Evolutionary conservation across 2,888 invertebrate genomes (phyloP).

Genomic region (Hybos culiciformis): DNA sequence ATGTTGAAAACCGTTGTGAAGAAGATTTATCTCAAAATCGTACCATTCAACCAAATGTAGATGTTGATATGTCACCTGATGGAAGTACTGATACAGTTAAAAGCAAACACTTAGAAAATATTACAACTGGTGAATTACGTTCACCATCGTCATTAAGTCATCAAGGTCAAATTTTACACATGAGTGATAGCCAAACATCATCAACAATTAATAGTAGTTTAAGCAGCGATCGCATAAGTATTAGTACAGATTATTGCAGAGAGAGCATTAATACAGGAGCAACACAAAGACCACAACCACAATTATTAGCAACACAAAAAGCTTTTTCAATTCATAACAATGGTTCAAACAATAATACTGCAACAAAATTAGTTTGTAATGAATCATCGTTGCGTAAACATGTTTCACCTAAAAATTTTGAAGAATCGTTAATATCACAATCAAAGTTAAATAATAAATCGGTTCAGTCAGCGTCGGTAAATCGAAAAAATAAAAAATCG

Average conservation of each 20-base stretch:
- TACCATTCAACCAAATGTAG: constrained; percentile 12
- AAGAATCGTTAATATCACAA: too few species aligned
- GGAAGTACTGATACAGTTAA: constrained; percentile 39
- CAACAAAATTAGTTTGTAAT: not conserved
- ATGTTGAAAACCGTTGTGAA: constrained; percentile 64
- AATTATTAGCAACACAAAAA: not conserved
- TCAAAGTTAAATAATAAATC: not conserved
- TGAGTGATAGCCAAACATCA: constrained; percentile 25
- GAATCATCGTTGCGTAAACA: not conserved
- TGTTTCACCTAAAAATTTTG: too few species aligned
- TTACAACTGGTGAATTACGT: constrained; percentile 7
- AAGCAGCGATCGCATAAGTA: constrained; percentile 23
- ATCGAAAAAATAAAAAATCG: not conserved
- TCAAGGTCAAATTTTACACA: constrained; percentile 19
- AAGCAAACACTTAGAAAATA: constrained; percentile 28
- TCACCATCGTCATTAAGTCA: constrained; percentile 20
- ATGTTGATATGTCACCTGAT: constrained; percentile 51
- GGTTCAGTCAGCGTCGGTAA: not conserved
- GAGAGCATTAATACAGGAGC: too few species aligned
- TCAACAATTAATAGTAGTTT: constrained; percentile 25
- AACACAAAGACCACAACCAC: not conserved
- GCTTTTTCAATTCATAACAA: not conserved
- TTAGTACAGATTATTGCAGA: constrained; percentile 21
- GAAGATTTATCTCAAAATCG: constrained; percentile 37
- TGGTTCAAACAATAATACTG: not conserved